Conservation (phyloP, 2,888 invertebrate species). For the Brachyptera risi region DNA sequence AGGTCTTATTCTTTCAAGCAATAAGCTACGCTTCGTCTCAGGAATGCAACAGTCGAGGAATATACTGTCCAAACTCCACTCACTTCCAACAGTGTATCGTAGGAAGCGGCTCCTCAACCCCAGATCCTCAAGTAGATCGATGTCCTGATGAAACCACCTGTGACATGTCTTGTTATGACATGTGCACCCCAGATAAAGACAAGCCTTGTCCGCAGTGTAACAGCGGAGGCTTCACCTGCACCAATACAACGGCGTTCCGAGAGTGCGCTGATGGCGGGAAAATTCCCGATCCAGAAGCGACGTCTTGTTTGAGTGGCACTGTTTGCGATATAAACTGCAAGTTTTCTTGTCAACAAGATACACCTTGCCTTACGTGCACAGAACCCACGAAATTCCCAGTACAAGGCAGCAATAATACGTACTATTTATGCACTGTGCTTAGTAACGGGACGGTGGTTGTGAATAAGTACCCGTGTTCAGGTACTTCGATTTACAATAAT, state of each 20-base stretch:
- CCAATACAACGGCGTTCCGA: not conserved
- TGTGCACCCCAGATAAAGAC: not conserved
- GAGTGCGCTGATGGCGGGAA: not conserved
- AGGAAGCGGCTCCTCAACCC: not conserved
- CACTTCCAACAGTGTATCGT: not conserved
- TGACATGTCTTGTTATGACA: not conserved
- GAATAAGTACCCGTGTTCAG: not conserved
- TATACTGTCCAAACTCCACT: not conserved
- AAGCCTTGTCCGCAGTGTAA: not conserved
- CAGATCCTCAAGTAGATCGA: no score
- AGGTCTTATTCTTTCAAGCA: no score
- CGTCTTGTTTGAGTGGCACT: not conserved
- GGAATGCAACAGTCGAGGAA: not conserved
- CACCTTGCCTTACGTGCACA: not conserved
- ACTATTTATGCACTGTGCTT: not conserved
- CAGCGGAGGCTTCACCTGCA: not conserved
- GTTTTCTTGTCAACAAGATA: not conserved
- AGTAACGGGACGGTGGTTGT: not conserved
- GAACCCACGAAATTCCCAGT: not conserved
- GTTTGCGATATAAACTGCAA: not conserved
- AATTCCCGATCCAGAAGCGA: not conserved
- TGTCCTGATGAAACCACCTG: not conserved
- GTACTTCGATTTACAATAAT: not conserved
- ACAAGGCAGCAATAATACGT: not conserved
- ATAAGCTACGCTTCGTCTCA: no score